Base-by-base conservation (phyloP, 2,113 vertebrate species). In the Haemorhous mexicanus region DNA sequence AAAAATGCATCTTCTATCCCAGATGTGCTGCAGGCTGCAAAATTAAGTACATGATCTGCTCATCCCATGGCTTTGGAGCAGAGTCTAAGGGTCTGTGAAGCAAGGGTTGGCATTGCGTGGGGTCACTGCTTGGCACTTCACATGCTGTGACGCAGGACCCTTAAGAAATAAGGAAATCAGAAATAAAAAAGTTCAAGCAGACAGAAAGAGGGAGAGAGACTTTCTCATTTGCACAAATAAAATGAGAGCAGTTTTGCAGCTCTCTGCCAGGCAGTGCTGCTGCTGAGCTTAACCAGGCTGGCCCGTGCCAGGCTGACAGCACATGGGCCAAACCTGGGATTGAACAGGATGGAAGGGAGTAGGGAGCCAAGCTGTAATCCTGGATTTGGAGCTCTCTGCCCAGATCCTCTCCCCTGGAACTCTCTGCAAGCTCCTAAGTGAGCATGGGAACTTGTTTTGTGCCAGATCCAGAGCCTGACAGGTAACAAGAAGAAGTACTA, bases 61-160 rank as follows among this genome's bases (percentile, higher is more conserved):
- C 18, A 53, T 68, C 24, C 53, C 53, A n/a, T 24, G 63, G 56
- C 35, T 63, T 33, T 56, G 35, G 26, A 84, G 70, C 63, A 84
- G 53, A 4, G 0, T 41, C 39, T 43, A 53, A 66, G 47, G 56
- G 37, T 74, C 37, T 68, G 52, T 2, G 10, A 76, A 52, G 61
- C 33, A 13, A 87, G 27, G 33, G 13, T 19, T 79, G 69, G 73
- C 15, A 9, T 1, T 26, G 30, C 33, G 21, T 2, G 7, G 32
- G 13, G n/a, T 50, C 62, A 9, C 13, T 7, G 56, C 59, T 47
- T 22, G 17, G 76, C 49, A 39, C 64, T 49, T 67, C 49, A n/a
- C 7, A 18, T 0, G 0, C 82, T 49, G 37, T 2, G 16, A 69
- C 28, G 30, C 0, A 3, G 22, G 39, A 59, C 37, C 3, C 39